Evolutionary conservation across 2,113 vertebrate genomes (phyloP), one percentile per base, ranked within the genome.

Genomic region (Bufo gargarizans): DNA sequence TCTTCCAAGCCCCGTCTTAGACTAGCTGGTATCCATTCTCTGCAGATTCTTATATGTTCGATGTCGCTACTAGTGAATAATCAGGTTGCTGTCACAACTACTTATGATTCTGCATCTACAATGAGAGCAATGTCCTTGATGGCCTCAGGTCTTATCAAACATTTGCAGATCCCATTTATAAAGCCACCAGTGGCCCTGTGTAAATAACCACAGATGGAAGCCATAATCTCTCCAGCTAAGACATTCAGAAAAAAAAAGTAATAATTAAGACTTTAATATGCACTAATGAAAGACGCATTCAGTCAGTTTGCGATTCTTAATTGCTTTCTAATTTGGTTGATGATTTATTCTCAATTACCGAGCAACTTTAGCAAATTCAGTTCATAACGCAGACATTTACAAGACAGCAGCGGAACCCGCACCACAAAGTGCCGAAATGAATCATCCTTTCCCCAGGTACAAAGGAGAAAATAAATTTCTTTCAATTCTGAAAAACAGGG

Each of bases 241-340:
- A 78, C 65, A 49, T 8, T 89, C 14, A 16, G 3, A 89, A 79
- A 77, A 81, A 81, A 89, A 4, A 6, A 89, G 65, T 67, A 4
- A 86, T 79, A 78, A 86, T 78, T 86, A 58, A 89, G 56, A 67
- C 45, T 69, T 88, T 82, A 82, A 76, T 88, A 88, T 59, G 67
- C 67, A 10, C 77, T 71, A 81, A 87, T 82, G 86, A 82, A 88
- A 88, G 80, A 69, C 16, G 71, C 87, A 77, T 84, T 77, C 80
- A 45, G 45, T 33, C 49, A 78, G 58, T 84, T 65, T 74, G 86
- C 55, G 22, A 33, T 45, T 59, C 80, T 88, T 88, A 88, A 88
- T 83, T 83, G 80, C 87, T 88, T 88, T 84, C 58, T 88, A 88
- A 88, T 88, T 88, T 77, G 69, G 69, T 84, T 83, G 71, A 83